phyloP scores from a whole-genome alignment of 2,113 vertebrate species.

The Athene noctua region DNA sequence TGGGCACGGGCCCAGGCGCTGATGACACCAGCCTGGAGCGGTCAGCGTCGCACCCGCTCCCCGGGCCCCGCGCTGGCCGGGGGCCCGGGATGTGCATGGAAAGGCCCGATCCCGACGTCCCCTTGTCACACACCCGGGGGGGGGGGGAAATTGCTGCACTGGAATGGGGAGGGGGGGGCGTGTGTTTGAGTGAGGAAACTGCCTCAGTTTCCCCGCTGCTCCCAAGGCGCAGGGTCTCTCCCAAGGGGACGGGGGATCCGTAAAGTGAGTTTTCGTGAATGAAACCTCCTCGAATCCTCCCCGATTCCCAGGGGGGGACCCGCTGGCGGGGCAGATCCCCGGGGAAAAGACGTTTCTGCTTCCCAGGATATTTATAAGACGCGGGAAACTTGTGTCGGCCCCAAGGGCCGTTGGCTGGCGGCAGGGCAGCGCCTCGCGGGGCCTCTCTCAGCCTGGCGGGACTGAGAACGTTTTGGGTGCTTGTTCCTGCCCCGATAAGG shows the following conservation, averaged over 20 bases:
- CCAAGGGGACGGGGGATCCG: background rate
- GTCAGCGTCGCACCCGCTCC: background rate
- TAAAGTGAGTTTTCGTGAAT: background rate
- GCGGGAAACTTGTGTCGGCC: background rate
- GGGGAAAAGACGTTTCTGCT: background rate
- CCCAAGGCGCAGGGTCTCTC: rapidly evolving
- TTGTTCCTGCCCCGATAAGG: rapidly evolving
- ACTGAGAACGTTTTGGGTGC: background rate
- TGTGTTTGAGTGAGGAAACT: background rate
- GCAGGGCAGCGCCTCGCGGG: background rate
- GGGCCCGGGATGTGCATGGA: rapidly evolving
- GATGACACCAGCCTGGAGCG: background rate
- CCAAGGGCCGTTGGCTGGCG: background rate
- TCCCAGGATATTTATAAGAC: slow-evolving; percentile 39
- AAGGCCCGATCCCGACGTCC: rapidly evolving
- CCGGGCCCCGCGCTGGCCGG: background rate
- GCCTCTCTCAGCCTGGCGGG: background rate
- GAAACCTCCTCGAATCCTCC: rapidly evolving
- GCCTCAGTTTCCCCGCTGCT: background rate
- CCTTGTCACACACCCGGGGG: rapidly evolving
- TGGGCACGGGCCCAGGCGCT: background rate
- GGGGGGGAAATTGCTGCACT: rapidly evolving
- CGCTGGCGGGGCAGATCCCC: background rate
- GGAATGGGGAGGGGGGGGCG: rapidly evolving
- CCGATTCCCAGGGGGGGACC: background rate